phyloP scores from a whole-genome alignment of 2,797 vertebrate genomes.

The Sorex maritimensis region DNA sequence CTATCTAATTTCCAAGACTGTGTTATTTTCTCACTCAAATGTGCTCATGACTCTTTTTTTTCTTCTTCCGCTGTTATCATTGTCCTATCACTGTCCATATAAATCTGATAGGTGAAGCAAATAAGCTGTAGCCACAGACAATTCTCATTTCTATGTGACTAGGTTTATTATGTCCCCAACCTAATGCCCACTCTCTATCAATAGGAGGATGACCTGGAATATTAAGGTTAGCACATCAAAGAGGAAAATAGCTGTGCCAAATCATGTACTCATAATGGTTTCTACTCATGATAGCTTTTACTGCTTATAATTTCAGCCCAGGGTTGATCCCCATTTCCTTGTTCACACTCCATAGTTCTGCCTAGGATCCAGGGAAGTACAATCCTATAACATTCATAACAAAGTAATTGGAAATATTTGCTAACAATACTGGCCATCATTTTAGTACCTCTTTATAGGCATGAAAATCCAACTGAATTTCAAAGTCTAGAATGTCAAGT shows the following conservation, averaged over 20 bases:
- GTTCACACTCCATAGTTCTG: neutral
- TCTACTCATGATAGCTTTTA: no score
- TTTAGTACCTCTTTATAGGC: neutral
- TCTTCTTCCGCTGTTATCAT: neutral
- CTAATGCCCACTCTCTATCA: neutral
- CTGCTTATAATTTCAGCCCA: neutral
- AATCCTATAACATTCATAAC: neutral
- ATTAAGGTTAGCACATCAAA: neutral
- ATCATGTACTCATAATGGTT: neutral
- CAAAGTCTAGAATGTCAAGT: conserved; percentile 9
- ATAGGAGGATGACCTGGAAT: neutral
- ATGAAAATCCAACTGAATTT: conserved; percentile 1
- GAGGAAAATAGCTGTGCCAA: neutral
- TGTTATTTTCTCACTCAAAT: neutral
- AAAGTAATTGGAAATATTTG: neutral
- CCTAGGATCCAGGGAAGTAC: neutral
- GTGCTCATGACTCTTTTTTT: neutral
- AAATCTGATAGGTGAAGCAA: neutral
- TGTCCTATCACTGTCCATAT: neutral
- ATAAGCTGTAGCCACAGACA: neutral
- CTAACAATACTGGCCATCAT: neutral
- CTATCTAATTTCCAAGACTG: neutral
- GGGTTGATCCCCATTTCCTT: neutral
- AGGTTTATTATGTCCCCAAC: neutral
- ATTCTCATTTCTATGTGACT: neutral